Evolutionary conservation across 2,797 vertebrate species (phyloP).

Genomic region (Telmatherina bonti): DNA sequence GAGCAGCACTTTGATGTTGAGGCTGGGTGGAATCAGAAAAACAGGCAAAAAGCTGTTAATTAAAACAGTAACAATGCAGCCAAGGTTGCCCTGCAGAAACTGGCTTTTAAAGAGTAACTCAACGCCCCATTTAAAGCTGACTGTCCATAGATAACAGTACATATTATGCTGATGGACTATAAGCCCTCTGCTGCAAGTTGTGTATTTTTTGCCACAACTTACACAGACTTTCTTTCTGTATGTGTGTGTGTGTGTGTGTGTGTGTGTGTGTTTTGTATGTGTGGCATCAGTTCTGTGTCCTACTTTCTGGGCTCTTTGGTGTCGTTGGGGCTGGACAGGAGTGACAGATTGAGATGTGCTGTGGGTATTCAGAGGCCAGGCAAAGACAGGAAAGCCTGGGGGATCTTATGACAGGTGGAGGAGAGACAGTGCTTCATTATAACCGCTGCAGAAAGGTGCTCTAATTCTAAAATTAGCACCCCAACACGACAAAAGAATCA

Average conservation of each 20-base stretch:
- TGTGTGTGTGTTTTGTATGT: slow-evolving; percentile 27
- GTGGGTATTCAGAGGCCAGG: slow-evolving; percentile 70
- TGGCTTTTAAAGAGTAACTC: slow-evolving; percentile 75
- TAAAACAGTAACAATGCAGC: slow-evolving; percentile 78
- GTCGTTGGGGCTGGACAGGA: slow-evolving; percentile 71
- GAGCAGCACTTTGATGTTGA: slow-evolving; percentile 77
- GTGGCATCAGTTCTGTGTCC: slow-evolving; percentile 64
- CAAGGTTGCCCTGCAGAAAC: slow-evolving; percentile 68
- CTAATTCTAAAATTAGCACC: slow-evolving; percentile 58
- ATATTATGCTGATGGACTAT: slow-evolving; percentile 58
- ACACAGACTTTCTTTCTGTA: slow-evolving; percentile 23
- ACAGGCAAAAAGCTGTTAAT: slow-evolving; percentile 74
- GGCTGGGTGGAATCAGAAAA: slow-evolving; percentile 71
- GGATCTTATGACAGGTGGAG: slow-evolving; percentile 77
- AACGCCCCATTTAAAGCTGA: slow-evolving; percentile 74
- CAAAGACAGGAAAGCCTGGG: slow-evolving; percentile 73
- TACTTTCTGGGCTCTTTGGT: slow-evolving; percentile 77
- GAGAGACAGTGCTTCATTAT: slow-evolving; percentile 70
- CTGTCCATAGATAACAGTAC: slow-evolving; percentile 69
- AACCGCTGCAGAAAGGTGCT: slow-evolving; percentile 40
- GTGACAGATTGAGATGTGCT: slow-evolving; percentile 80
- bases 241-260: slow-evolving; percentile 28
- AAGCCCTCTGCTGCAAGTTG: slow-evolving; percentile 59
- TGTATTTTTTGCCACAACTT: slow-evolving; percentile 53
- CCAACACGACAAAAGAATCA: slow-evolving; percentile 33